phyloP scores from a whole-genome alignment of 2,113 vertebrate species.

The Vicugna pacos region DNA sequence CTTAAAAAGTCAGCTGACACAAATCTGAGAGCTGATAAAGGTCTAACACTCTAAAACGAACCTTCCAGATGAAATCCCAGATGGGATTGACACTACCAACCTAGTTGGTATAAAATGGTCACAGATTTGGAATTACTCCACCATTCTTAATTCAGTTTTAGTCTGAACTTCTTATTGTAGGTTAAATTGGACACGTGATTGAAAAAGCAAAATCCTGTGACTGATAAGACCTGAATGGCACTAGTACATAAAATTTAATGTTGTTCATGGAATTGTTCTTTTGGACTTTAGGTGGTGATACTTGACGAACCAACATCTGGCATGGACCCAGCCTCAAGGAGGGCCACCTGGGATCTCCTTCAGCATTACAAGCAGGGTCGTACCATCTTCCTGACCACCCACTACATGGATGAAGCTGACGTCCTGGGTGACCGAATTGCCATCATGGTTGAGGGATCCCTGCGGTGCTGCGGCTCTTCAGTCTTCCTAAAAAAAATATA shows the following conservation, averaged over 20 bases:
- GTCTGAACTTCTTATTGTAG: not conserved
- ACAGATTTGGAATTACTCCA: not conserved
- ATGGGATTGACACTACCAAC: not conserved
- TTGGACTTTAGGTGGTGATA: slow-evolving; percentile 93
- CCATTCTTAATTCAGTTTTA: not conserved
- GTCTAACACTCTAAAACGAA: not conserved
- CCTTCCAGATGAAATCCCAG: not conserved
- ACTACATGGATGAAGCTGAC: slow-evolving; percentile 98
- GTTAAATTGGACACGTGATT: not conserved
- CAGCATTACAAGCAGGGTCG: slow-evolving; percentile 92
- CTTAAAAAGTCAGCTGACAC: not conserved
- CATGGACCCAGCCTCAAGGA: slow-evolving; percentile 96
- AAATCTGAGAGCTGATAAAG: not conserved
- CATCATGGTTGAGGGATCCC: slow-evolving; percentile 95
- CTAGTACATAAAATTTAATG: not conserved
- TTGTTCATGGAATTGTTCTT: slow-evolving; percentile 64
- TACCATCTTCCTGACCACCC: slow-evolving; percentile 96
- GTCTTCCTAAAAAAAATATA: slow-evolving; percentile 98
- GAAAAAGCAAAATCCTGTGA: not conserved
- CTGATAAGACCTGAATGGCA: not conserved
- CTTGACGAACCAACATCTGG: slow-evolving; percentile 96
- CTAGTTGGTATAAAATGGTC: not conserved
- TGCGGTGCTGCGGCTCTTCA: slow-evolving; percentile 96
- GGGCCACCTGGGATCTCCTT: slow-evolving; percentile 95
- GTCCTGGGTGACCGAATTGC: slow-evolving; percentile 96